These are phyloP conservation scores for Poeciliopsis occidentalis DNA, from an alignment of 2,113 vertebrate species.

Conservation along the genomic window DNA sequence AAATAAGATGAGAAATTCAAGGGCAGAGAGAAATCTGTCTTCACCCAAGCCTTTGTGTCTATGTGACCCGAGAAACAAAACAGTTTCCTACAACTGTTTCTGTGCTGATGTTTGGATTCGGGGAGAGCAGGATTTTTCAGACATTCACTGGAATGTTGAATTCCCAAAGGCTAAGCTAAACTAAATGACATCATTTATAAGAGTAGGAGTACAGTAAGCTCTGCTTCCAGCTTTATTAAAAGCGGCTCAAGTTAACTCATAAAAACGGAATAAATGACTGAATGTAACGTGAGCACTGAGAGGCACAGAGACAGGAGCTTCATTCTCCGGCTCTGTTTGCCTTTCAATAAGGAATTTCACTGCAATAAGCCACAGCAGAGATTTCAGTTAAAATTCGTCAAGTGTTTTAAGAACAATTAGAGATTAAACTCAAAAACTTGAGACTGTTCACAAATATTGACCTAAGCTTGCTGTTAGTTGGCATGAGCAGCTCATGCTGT, in stretches of 20 bases:
- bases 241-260: neutral
- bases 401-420: no score
- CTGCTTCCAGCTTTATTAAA: constrained; percentile 4
- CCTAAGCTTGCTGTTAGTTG: no score
- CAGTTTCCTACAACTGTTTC: no score
- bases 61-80: no score
- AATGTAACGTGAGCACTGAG: neutral
- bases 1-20: neutral
- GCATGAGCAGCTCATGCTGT: no score
- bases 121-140: neutral
- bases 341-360: neutral
- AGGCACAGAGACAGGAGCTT: neutral
- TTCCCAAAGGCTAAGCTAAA: neutral
- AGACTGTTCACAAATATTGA: no score
- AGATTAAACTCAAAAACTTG: no score
- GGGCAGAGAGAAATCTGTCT: no score
- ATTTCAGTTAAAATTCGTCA: neutral
- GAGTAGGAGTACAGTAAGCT: neutral
- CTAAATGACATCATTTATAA: constrained; percentile 6
- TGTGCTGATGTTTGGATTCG: neutral
- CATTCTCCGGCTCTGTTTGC: neutral
- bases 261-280: neutral
- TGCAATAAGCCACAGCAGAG: neutral
- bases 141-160: neutral
- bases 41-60: no score